These are phyloP conservation scores for Triplophysa dalaica DNA, from an alignment of 2,113 vertebrate genomes.

Conservation along the genomic window DNA sequence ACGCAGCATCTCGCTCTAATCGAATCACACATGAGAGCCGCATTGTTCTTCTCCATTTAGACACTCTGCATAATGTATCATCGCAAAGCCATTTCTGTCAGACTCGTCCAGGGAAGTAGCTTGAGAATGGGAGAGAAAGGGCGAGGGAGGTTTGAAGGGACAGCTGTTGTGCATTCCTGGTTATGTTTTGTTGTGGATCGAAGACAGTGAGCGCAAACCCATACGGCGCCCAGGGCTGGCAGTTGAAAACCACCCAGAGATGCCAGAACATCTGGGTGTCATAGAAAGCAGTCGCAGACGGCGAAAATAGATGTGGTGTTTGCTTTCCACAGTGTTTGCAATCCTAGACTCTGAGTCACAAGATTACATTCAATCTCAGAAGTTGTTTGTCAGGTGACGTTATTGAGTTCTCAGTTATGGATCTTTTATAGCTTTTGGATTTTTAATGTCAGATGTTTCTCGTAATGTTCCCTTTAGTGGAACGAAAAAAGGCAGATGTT, in stretches of 20 bases:
- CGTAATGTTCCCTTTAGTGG: no score
- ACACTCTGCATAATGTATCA: conserved; percentile 53
- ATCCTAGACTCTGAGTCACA: conserved; percentile 19
- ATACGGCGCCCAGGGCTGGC: conserved; percentile 60
- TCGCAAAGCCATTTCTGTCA: conserved; percentile 4
- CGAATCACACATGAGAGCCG: conserved; percentile 48
- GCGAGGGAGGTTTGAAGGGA: conserved; percentile 59
- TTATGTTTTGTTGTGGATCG: conserved; percentile 63
- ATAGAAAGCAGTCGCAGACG: conserved; percentile 28
- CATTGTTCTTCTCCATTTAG: conserved; percentile 55
- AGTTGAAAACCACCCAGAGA: conserved; percentile 61
- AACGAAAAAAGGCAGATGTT: no score
- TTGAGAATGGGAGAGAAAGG: conserved; percentile 49
- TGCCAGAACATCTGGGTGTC: conserved; percentile 70
- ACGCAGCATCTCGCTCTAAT: conserved; percentile 47
- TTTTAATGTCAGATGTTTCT: no score
- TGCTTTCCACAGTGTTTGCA: neutral
- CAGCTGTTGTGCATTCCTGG: conserved; percentile 75
- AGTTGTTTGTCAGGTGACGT: no score
- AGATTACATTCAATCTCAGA: neutral
- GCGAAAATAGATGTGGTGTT: conserved; percentile 1
- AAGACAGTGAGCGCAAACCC: conserved; percentile 65
- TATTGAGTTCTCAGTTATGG: no score
- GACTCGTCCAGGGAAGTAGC: neutral
- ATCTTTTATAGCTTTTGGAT: no score